phyloP scores from a whole-genome alignment of 1,140 invertebrate genomes.

The Leptinotarsa undecemlineata region DNA sequence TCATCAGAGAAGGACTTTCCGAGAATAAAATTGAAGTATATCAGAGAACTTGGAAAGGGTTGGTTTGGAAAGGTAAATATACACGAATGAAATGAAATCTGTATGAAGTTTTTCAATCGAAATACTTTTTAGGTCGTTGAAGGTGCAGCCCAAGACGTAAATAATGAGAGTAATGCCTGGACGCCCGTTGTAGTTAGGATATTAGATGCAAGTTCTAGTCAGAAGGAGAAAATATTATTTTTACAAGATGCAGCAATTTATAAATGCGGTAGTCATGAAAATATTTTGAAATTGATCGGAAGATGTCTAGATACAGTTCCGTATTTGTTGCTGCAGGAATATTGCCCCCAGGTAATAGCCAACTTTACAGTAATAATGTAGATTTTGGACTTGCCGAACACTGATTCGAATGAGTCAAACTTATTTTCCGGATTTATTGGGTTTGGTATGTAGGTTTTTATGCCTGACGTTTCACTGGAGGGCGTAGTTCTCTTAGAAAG shows the following conservation, averaged over 20 bases:
- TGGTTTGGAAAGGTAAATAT: conserved; percentile 82
- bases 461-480: no score
- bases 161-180: conserved; percentile 49
- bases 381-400: conserved; percentile 7
- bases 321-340: conserved; percentile 68
- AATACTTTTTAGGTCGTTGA: conserved; percentile 65
- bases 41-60: conserved; percentile 79
- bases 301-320: conserved; percentile 69
- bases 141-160: conserved; percentile 67
- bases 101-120: no score
- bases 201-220: conserved; percentile 70
- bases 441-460: no score
- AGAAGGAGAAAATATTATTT: conserved; percentile 70
- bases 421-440: no score
- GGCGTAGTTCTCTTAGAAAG: no score
- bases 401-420: no score
- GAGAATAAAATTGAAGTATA: conserved; percentile 77
- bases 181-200: conserved; percentile 69
- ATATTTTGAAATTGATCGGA: conserved; percentile 65
- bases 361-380: conserved; percentile 18
- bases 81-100: not conserved
- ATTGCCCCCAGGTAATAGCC: conserved; percentile 61
- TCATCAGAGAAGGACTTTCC: conserved; percentile 71
- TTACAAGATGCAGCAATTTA: conserved; percentile 72
- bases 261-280: conserved; percentile 66